phyloP scores from a whole-genome alignment of 2,797 vertebrate species.

The Astyanax mexicanus region DNA sequence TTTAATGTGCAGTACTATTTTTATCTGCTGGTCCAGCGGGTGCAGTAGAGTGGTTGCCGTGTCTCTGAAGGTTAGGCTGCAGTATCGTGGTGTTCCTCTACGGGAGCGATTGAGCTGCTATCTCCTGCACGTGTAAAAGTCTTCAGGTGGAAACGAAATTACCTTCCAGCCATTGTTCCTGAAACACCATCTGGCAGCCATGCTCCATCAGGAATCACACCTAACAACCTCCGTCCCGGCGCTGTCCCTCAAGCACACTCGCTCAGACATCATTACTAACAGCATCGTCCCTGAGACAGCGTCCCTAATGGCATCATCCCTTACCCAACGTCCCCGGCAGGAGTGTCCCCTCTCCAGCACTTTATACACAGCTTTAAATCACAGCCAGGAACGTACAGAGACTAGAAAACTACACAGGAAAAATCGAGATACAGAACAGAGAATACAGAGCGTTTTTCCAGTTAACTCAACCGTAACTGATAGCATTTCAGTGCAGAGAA shows the following conservation, averaged over 20 bases:
- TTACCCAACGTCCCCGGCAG: neutral
- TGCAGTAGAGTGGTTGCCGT: neutral
- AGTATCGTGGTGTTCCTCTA: neutral
- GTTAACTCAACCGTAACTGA: too few species aligned
- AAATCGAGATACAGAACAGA: too few species aligned
- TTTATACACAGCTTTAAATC: neutral
- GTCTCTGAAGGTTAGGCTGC: neutral
- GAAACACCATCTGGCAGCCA: neutral
- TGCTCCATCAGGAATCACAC: constrained; percentile 1
- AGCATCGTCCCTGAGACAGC: neutral
- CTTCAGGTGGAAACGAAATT: constrained; percentile 13
- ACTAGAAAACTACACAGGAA: too few species aligned
- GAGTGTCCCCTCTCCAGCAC: neutral
- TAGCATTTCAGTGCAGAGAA: too few species aligned
- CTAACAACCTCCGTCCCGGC: constrained; percentile 21
- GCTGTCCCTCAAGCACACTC: neutral
- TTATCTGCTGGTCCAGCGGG: neutral
- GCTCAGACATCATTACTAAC: constrained; percentile 1
- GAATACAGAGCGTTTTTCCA: too few species aligned
- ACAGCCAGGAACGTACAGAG: neutral
- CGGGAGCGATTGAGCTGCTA: neutral
- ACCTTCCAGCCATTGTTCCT: neutral
- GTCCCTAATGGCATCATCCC: constrained; percentile 11
- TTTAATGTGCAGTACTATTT: too few species aligned
- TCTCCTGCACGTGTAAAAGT: neutral